phyloP scores from a whole-genome alignment of 2,113 vertebrate genomes.

The Proteles cristata region DNA sequence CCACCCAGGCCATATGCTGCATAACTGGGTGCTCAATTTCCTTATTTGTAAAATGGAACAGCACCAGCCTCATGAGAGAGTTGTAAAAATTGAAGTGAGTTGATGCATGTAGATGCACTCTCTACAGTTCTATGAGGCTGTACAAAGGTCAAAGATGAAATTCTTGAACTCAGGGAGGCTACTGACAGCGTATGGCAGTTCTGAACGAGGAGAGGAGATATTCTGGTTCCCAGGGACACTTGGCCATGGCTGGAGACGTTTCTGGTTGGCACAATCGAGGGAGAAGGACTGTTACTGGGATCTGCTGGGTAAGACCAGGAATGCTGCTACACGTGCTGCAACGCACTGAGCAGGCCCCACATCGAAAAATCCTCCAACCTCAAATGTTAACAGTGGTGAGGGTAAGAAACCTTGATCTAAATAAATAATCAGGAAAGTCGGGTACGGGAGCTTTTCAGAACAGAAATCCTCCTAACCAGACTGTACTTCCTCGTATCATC shows the following conservation, averaged over 20 bases:
- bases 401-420: not conserved
- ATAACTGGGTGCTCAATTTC: not conserved
- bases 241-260: not conserved
- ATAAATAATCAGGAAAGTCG: not conserved
- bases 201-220: not conserved
- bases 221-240: not conserved
- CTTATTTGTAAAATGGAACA: slow-evolving; percentile 39
- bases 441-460: not conserved
- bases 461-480: slow-evolving; percentile 20
- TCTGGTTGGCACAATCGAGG: not conserved
- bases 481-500: slow-evolving; percentile 58
- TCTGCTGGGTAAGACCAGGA: not conserved
- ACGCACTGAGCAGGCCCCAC: not conserved
- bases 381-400: not conserved
- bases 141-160: not conserved
- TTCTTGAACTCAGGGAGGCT: not conserved
- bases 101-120: not conserved
- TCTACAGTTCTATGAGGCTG: not conserved
- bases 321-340: not conserved
- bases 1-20: not conserved
- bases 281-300: not conserved
- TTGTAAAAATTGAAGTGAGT: slow-evolving; percentile 18
- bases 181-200: not conserved
- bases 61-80: not conserved
- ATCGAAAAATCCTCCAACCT: not conserved